Percentiles rank a stretch among this genome's conserved stretches.
Conservation (phyloP, 2,797 vertebrate species). For the Allobates femoralis region DNA sequence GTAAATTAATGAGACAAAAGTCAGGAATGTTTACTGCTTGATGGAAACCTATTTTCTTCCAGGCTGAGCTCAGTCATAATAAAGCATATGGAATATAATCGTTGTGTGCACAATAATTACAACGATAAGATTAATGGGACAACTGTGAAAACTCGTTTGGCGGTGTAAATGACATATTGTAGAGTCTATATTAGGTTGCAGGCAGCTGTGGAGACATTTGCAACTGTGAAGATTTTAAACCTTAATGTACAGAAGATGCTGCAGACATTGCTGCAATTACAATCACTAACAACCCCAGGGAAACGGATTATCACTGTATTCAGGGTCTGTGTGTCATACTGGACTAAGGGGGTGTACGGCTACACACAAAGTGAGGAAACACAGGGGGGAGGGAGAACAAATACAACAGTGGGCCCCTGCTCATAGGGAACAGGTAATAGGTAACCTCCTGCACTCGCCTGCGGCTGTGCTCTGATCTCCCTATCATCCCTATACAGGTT, state of each 20-base stretch:
- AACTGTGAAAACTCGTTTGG: not conserved
- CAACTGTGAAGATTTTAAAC: not conserved
- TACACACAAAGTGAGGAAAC: too few species aligned
- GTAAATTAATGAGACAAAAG: not conserved
- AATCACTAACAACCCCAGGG: too few species aligned
- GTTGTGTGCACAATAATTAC: not conserved
- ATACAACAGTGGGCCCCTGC: too few species aligned
- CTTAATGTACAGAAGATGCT: not conserved
- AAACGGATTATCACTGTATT: too few species aligned
- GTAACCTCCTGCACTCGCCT: too few species aligned
- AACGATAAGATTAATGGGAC: conserved; percentile 22
- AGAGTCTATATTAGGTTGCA: conserved; percentile 6
- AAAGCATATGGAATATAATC: not conserved
- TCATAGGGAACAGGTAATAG: too few species aligned
- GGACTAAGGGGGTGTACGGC: too few species aligned
- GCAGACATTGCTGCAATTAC: not conserved
- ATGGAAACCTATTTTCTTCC: not conserved
- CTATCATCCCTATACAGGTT: too few species aligned
- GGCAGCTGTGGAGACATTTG: conserved; percentile 1
- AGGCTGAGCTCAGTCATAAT: not conserved
- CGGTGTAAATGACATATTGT: not conserved
- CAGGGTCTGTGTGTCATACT: too few species aligned
- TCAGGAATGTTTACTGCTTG: not conserved
- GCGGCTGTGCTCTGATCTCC: too few species aligned
- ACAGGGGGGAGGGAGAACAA: too few species aligned